Conservation (phyloP, 2,113 vertebrate genomes). For the Gracilinanus agilis region DNA sequence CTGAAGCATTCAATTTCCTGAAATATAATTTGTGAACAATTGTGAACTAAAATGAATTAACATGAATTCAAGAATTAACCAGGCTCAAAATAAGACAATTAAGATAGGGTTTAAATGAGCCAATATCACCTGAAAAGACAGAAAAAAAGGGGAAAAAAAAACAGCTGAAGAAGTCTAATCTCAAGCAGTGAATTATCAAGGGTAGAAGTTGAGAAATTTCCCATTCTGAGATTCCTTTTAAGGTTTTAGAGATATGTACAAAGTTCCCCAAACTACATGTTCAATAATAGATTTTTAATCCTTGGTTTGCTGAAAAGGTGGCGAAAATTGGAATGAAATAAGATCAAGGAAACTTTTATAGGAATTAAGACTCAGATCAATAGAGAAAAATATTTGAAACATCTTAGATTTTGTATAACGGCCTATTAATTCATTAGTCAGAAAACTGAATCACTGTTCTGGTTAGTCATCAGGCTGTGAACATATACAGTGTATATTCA, state of each 20-base stretch:
- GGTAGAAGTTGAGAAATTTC: not conserved
- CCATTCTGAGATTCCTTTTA: not conserved
- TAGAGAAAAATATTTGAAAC: conserved; percentile 53
- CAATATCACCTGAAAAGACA: not conserved
- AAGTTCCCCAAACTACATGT: not conserved
- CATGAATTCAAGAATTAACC: not conserved
- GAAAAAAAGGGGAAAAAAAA: not conserved
- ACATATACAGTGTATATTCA: not conserved
- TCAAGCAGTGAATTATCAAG: not conserved
- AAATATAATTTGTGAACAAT: not conserved
- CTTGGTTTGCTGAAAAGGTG: not conserved
- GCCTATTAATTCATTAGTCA: not conserved
- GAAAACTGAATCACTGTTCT: conserved; percentile 19
- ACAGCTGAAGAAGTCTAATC: not conserved
- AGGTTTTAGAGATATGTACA: not conserved
- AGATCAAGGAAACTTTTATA: not conserved
- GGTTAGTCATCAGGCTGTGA: not conserved
- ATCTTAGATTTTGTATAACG: not conserved
- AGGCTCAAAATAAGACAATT: not conserved
- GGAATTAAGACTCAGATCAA: conserved; percentile 40
- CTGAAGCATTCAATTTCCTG: not conserved
- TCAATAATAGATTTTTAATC: not conserved
- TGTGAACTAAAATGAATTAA: not conserved
- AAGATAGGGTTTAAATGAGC: not conserved
- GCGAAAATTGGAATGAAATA: not conserved